phyloP scores from a whole-genome alignment of 2,113 vertebrate genomes.

The Apistogramma diplotaenia region DNA sequence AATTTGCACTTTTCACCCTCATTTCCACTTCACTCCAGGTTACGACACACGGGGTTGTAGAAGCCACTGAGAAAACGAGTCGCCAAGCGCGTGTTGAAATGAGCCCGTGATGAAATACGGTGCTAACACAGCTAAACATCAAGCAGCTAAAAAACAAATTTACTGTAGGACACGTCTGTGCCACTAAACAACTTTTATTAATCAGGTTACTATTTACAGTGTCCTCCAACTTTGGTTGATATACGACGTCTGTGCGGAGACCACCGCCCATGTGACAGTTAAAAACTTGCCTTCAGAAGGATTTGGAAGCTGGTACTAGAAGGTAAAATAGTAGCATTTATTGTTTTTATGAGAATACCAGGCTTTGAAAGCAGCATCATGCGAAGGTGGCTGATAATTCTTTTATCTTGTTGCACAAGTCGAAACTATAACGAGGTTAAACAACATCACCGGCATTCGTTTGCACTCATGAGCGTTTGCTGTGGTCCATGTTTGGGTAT shows the following conservation, averaged over 20 bases:
- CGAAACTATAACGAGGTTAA: not conserved
- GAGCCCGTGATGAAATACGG: no score
- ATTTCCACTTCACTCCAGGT: no score
- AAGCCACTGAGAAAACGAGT: no score
- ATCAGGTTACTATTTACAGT: not conserved
- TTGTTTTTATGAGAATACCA: not conserved
- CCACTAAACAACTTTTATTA: no score
- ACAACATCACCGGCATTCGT: not conserved
- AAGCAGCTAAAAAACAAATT: no score
- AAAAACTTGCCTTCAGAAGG: not conserved
- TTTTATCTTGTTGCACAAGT: not conserved
- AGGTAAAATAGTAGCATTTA: not conserved
- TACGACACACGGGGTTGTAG: no score
- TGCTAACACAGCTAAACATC: no score
- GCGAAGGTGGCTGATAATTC: not conserved
- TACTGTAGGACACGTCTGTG: no score
- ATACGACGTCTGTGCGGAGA: not conserved
- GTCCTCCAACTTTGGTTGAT: not conserved
- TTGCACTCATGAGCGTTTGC: not conserved
- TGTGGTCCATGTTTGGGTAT: not conserved
- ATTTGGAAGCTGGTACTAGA: not conserved
- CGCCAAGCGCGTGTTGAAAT: no score
- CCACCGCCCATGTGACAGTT: not conserved
- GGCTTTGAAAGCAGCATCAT: not conserved
- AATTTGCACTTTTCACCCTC: not conserved